Percentiles rank a stretch among this genome's conserved stretches.
These are phyloP conservation scores for Drosophila trapezifrons DNA, from an alignment of 1,140 invertebrate species.

Conservation along the genomic window DNA sequence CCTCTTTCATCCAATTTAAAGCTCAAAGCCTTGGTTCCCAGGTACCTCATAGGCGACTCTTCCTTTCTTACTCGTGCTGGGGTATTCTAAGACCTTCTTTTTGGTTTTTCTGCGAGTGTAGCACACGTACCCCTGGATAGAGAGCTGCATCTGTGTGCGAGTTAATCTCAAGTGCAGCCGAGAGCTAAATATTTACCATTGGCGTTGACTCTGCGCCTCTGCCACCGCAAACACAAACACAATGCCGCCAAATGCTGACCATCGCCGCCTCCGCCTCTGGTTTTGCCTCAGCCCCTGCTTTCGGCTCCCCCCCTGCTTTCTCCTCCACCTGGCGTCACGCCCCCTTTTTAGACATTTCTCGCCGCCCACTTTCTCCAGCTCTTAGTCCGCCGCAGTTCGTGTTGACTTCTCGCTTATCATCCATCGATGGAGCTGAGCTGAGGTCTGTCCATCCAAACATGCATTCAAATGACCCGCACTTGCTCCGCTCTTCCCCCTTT, in stretches of 20 bases:
- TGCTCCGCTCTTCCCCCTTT: constrained; percentile 19
- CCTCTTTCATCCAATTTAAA: no score
- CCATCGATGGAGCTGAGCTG: constrained; percentile 55
- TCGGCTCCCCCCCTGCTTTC: no score
- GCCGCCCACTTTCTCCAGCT: constrained; percentile 29
- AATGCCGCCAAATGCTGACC: constrained; percentile 15
- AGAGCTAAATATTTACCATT: constrained; percentile 80
- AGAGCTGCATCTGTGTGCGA: constrained; percentile 52
- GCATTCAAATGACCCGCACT: constrained; percentile 73
- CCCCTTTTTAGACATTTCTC: constrained; percentile 20
- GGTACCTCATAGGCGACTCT: no score
- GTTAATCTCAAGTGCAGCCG: constrained; percentile 80
- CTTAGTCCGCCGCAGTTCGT: constrained; percentile 1
- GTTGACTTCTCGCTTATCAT: constrained; percentile 62
- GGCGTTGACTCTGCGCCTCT: constrained; percentile 45
- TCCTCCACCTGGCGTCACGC: constrained; percentile 15
- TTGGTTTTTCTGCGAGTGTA: constrained; percentile 7
- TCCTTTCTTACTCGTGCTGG: no score
- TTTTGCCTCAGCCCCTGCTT: neutral
- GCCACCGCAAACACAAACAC: constrained; percentile 30
- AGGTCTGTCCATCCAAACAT: constrained; percentile 48
- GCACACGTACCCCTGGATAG: neutral
- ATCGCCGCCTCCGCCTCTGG: neutral
- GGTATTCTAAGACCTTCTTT: no score
- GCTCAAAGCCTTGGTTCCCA: no score